phyloP scores from a whole-genome alignment of 2,888 invertebrate genomes.

The Tenodera sinensis region DNA sequence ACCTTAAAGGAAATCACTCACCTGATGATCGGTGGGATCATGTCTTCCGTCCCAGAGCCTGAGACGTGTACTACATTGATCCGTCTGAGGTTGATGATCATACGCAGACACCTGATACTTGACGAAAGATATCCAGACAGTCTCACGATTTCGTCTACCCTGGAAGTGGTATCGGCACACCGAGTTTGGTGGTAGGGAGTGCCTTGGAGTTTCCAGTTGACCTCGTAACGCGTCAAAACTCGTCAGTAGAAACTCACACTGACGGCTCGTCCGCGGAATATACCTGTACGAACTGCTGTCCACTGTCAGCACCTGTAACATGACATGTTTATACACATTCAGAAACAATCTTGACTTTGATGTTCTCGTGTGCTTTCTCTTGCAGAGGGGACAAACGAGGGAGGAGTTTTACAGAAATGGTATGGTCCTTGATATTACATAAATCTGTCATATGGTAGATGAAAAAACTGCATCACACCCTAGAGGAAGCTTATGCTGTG shows the following conservation, averaged over 20 bases:
- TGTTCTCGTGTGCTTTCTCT: no score
- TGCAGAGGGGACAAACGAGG: no score
- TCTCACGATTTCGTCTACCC: conserved; percentile 65
- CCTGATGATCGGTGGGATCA: conserved; percentile 36
- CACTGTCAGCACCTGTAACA: conserved; percentile 62
- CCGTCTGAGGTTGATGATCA: conserved; percentile 41
- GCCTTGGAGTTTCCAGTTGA: conserved; percentile 68
- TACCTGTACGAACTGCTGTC: conserved; percentile 72
- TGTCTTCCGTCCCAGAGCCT: conserved; percentile 71
- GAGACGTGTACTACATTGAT: conserved; percentile 69
- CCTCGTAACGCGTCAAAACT: conserved; percentile 72
- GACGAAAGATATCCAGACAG: conserved; percentile 79
- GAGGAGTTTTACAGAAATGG: no score
- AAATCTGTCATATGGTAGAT: no score
- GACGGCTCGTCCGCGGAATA: conserved; percentile 64
- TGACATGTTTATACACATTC: background rate
- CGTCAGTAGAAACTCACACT: conserved; percentile 72
- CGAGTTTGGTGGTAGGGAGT: conserved; percentile 76
- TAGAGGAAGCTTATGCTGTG: no score
- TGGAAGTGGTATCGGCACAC: conserved; percentile 77
- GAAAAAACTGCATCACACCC: no score
- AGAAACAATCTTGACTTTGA: no score
- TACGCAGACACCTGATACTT: conserved; percentile 72
- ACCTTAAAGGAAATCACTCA: background rate
- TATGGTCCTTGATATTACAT: no score